phyloP scores from a whole-genome alignment of 2,888 invertebrate genomes.

The Hypercompe scribonia region DNA sequence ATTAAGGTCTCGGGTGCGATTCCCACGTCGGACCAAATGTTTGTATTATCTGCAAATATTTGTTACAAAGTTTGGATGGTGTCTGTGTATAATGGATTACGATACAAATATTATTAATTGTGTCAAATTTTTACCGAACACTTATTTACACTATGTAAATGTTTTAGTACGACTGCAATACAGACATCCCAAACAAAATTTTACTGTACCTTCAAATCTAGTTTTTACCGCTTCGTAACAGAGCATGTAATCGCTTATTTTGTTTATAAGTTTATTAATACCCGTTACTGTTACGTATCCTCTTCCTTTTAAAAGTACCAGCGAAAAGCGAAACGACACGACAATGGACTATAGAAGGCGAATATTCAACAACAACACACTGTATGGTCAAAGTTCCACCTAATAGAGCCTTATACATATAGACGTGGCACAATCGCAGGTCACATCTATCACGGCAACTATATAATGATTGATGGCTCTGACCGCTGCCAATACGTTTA shows the following conservation, averaged over 20 bases:
- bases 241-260: not conserved
- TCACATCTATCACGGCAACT: slow-evolving; percentile 16
- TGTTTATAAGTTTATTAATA: not conserved
- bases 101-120: too few relatives aligned
- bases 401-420: slow-evolving; percentile 13
- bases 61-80: too few relatives aligned
- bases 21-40: too few relatives aligned
- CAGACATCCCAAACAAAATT: not conserved
- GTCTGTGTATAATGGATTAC: too few relatives aligned
- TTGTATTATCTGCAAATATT: too few relatives aligned
- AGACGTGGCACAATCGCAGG: slow-evolving; percentile 14
- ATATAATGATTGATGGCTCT: slow-evolving; percentile 20
- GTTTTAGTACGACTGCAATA: not conserved
- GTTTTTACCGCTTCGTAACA: not conserved
- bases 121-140: too few relatives aligned
- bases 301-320: not conserved
- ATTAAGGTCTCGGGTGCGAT: too few relatives aligned
- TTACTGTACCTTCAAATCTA: not conserved
- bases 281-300: not conserved
- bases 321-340: not conserved
- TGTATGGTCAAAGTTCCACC: not conserved
- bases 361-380: not conserved
- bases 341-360: not conserved
- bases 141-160: not conserved
- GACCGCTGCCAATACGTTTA: slow-evolving; percentile 21